Base-by-base conservation (phyloP, 2,113 vertebrate species). In the Plectropomus leopardus region DNA sequence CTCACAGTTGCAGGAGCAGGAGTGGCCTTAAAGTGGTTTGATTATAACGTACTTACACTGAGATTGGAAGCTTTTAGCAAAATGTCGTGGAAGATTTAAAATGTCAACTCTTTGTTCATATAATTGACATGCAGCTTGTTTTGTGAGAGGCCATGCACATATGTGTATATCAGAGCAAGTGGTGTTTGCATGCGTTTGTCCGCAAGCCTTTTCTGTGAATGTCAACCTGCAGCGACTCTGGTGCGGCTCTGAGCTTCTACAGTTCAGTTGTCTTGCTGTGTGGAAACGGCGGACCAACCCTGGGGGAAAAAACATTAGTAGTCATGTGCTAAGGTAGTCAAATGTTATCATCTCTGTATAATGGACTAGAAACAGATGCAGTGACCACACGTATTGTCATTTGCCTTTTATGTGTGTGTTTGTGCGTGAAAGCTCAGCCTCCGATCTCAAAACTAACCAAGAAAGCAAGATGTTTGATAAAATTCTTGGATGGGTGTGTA, bases 11-110 rank as follows among this genome's bases (percentile, higher is more conserved):
- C 28, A 70, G 57, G 24, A 57, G 21, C 40, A 14, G 28, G 48
- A 36, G 55, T 19, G 3, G 16, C 68, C 78, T 51, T 26, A 5
- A 9, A 84, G 84, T 79, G 66, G 65, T 69, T 80, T 83, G 24
- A 86, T 82, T 36, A 71, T 19, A 66, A 80, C 40, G 50, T 60
- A 60, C 45, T 53, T 48, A 15, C 19, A 60, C 26, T 1, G 10
- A 61, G 21, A 78, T 50, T 61, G n/a, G 30, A 81, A 11, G 82
- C 75, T 78, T 89, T 90, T 80, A 80, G 21, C 19, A 63, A 88
- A 90, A 91, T 90, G 81, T 80, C 74, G 86, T 14, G 14, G 58
- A 60, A 75, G 75, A 86, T 65, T 50, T 48, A 58, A 85, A 84
- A 83, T 80, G 79, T 72, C 68, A 86, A 42, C 63, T 50, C 32